Conservation (phyloP, 2,113 vertebrate species). For the Lanius collurio region DNA sequence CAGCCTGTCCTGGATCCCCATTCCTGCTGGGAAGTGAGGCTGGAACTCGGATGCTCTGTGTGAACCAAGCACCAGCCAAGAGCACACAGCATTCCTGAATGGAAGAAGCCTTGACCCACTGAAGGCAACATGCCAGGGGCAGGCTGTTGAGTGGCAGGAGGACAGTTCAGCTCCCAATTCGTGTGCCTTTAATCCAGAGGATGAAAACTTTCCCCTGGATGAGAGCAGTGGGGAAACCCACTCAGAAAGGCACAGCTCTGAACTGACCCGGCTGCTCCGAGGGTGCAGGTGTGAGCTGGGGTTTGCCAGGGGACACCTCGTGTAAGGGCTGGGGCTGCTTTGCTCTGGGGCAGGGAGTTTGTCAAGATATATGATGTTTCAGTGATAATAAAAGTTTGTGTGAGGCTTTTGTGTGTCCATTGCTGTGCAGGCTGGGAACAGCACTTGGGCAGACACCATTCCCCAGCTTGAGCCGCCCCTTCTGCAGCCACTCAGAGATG, state of each 20-base stretch:
- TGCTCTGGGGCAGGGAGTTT: background rate
- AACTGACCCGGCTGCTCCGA: rapidly evolving
- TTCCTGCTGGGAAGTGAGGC: background rate
- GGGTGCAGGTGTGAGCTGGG: background rate
- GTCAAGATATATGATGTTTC: background rate
- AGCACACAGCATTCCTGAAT: rapidly evolving
- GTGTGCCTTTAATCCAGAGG: background rate
- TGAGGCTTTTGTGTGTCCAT: background rate
- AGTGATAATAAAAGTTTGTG: slow-evolving; percentile 28
- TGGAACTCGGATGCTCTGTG: background rate
- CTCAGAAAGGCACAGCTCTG: rapidly evolving
- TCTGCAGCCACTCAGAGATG: rapidly evolving
- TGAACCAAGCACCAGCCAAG: background rate
- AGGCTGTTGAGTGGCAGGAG: background rate
- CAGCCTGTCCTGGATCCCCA: background rate
- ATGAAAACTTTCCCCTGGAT: background rate
- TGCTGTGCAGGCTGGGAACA: background rate
- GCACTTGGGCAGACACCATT: rapidly evolving
- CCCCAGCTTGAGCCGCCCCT: background rate
- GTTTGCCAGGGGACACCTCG: background rate
- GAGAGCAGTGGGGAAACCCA: background rate
- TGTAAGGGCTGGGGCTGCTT: background rate
- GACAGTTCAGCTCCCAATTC: background rate
- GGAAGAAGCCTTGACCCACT: background rate
- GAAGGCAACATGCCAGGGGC: background rate